Percentiles rank a stretch among this genome's conserved stretches.
These are phyloP conservation scores for Zygaena filipendulae DNA, from an alignment of 2,888 invertebrate genomes.

Conservation along the genomic window DNA sequence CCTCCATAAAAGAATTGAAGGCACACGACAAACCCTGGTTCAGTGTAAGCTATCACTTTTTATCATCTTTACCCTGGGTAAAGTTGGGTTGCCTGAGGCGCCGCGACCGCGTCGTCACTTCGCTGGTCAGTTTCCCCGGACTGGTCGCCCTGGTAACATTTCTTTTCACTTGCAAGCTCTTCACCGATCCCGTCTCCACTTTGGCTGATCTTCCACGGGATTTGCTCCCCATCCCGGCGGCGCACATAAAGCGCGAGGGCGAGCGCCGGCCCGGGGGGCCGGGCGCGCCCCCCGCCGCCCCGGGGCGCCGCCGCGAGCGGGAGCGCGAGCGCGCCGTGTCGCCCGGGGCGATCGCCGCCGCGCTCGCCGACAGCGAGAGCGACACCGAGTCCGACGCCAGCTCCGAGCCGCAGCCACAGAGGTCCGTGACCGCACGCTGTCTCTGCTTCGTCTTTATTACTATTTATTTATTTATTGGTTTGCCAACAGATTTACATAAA, in stretches of 20 bases:
- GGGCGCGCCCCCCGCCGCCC: constrained; percentile 64
- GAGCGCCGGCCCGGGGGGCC: constrained; percentile 33
- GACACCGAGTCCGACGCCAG: constrained; percentile 35
- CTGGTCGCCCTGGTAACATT: constrained; percentile 34
- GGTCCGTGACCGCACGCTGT: too few relatives aligned
- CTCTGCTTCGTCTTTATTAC: too few relatives aligned
- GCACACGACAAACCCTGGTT: too few relatives aligned
- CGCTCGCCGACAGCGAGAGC: constrained; percentile 33
- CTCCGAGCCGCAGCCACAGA: constrained; percentile 30
- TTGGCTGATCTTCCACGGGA: constrained; percentile 9
- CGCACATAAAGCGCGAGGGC: constrained; percentile 26
- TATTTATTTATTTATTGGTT: too few relatives aligned
- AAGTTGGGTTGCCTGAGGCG: constrained; percentile 21
- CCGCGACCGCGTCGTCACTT: constrained; percentile 19
- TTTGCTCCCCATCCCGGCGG: constrained; percentile 23
- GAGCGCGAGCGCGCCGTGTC: constrained; percentile 53
- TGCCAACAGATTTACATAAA: too few relatives aligned
- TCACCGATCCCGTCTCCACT: constrained; percentile 16
- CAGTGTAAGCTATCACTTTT: too few relatives aligned
- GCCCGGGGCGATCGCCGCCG: constrained; percentile 42
- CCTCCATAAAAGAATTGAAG: too few relatives aligned
- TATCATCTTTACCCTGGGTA: too few relatives aligned
- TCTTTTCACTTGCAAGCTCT: constrained; percentile 20
- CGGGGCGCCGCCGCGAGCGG: constrained; percentile 67
- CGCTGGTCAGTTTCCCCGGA: constrained; percentile 32